Evolutionary conservation across 2,888 invertebrate genomes (phyloP), one percentile per base, ranked within the genome.

Genomic region (Eilema caniola): DNA sequence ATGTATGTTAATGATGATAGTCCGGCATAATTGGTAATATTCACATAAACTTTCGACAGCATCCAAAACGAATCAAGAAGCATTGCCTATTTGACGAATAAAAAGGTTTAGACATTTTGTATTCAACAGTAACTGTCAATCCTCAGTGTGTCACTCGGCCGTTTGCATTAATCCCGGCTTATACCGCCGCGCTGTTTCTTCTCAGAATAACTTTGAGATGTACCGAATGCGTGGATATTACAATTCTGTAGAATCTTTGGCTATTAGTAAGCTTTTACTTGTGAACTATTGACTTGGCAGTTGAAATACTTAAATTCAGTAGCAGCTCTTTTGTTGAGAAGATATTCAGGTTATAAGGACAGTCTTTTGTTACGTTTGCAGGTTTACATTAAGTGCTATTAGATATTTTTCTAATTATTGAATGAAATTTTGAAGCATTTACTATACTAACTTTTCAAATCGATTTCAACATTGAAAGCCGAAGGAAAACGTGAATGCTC

Each of bases 101-200:
- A 47, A n/a, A 61, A 61, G n/a, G n/a, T 56, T 37, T 16, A 25
- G 3, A 59, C 24, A 65, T 31, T 69, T 65, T 24, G 33, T 56
- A 61, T 69, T 31, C 57, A 53, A 57, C 12, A 33, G 60, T 31
- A 67, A 10, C 74, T 33, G 37, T 3, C 77, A 62, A 41, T n/a
- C 16, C 16, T 37, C 62, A 81, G 78, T 83, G 68, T 83, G 85
- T 80, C 77, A 83, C 72, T 79, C 77, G 81, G 83, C 73, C 80
- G 69, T 59, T 71, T 75, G 67, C 79, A 70, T 75, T 77, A 81
- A 83, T 80, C 75, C 60, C 65, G 76, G 63, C 57, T 75, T 74
- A 70, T 77, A 72, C 74, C n/a, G n/a, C n/a, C n/a, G n/a, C 8
- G 71, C 67, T 63, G 62, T 71, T 74, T 76, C 64, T 74, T 56